Base-by-base conservation (phyloP, 2,888 invertebrate species). In the Endomychus coccineus region DNA sequence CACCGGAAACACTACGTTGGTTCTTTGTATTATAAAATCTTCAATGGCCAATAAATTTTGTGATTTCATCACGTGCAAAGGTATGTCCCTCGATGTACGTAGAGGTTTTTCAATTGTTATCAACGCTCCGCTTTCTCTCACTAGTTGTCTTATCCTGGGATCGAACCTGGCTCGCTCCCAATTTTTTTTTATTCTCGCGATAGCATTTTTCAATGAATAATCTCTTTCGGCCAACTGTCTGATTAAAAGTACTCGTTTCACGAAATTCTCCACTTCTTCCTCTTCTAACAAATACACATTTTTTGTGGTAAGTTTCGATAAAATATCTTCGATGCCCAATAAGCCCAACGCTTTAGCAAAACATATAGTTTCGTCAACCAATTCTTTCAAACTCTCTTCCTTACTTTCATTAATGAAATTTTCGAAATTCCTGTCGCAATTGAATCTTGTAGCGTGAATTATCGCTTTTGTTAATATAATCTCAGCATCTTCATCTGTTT, bases 21-120 rank as follows among this genome's bases (percentile, higher is more conserved):
- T 73, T 45, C 74, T 68, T 54, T 75, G 72, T 47, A 80, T 71
- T 28, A 83, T 62, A 52, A 78, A 83, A 48, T 83, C 83, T 65
- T 83, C 83, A 67, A 83, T 80, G 0, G 83, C 83, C n/a, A 84
- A 64, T 50, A 77, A 74, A 52, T 84, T 83, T 52, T 80, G 77
- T 2, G 75, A 73, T 48, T 75, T 73, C 38, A 84, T 71, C 15
- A 84, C 62, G 37, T 74, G 74, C 3, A 76, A 62, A 9, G 85
- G 84, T n/a, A 84, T 75, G 43, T 83, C 82, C 42, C 71, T 74
- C 2, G 84, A 83, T 22, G 77, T 77, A 15, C 77, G 72, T 6
- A 40, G 16, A 0, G 31, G 11, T 13, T 41, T 42, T 17, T 50
- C 46, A 34, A 59, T 54, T 2, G 61, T 52, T 14, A 57, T 54